Percentiles rank a stretch among this genome's conserved stretches.
These are phyloP conservation scores for Pseudotriccus pelzelni DNA, from an alignment of 2,797 vertebrate genomes.

Conservation along the genomic window DNA sequence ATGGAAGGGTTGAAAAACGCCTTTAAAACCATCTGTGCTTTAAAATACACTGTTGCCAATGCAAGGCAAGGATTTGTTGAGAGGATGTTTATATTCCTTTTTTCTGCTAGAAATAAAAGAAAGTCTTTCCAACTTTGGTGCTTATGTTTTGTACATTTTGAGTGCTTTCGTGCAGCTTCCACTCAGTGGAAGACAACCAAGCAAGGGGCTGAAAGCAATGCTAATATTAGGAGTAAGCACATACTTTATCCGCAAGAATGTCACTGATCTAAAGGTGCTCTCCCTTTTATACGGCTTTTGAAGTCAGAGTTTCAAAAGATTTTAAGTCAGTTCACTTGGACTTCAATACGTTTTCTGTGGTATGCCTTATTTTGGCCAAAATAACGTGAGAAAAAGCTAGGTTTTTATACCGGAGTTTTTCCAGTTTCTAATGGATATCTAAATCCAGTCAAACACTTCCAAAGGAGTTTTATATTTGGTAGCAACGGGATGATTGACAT, in stretches of 20 bases:
- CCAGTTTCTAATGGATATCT: not conserved
- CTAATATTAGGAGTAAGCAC: not conserved
- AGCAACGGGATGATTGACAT: not conserved
- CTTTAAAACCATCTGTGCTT: not conserved
- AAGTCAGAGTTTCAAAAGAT: not conserved
- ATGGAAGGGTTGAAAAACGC: not conserved
- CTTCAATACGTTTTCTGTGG: not conserved
- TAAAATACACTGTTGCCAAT: not conserved
- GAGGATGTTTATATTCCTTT: not conserved
- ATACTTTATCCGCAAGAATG: not conserved
- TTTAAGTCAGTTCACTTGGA: not conserved
- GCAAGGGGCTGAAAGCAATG: not conserved
- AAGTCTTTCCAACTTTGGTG: not conserved
- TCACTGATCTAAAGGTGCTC: not conserved
- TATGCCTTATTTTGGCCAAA: not conserved
- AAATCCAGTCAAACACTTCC: not conserved
- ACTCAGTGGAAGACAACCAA: not conserved
- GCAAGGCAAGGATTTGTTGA: not conserved
- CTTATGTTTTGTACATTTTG: not conserved
- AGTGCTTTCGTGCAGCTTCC: not conserved
- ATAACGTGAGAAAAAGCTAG: rapidly evolving
- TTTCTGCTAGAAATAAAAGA: not conserved
- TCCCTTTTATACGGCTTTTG: rapidly evolving
- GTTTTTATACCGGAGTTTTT: not conserved
- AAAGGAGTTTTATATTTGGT: not conserved